Evolutionary conservation across 2,888 invertebrate species (phyloP).

Genomic region (Lapara coniferarum): DNA sequence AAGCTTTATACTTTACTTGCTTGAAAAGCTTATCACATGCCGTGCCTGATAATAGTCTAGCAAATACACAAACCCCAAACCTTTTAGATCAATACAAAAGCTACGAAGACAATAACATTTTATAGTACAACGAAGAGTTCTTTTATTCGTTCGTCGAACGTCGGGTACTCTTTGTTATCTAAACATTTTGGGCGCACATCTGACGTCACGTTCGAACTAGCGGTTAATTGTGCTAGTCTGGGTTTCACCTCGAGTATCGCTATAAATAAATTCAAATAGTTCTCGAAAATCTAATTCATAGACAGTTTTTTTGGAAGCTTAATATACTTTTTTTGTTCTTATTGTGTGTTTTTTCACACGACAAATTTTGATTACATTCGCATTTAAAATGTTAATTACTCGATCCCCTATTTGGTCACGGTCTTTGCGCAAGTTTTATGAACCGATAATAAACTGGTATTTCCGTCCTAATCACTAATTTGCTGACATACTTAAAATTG

Average conservation of each 20-base stretch:
- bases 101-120: slow-evolving; percentile 5
- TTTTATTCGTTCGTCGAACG: not conserved
- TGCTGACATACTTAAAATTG: slow-evolving; percentile 10
- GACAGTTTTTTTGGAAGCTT: too few relatives aligned
- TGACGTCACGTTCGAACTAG: not conserved
- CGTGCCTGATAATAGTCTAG: not conserved
- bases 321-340: too few relatives aligned
- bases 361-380: not conserved
- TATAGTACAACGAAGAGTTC: slow-evolving; percentile 1
- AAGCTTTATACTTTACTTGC: not conserved
- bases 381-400: not conserved
- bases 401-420: not conserved
- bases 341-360: too few relatives aligned
- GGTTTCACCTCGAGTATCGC: not conserved
- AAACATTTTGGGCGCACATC: not conserved
- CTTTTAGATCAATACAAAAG: not conserved
- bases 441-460: too few relatives aligned
- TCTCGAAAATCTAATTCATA: not conserved
- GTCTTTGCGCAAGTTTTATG: slow-evolving; percentile 3
- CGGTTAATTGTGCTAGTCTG: slow-evolving; percentile 6
- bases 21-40: not conserved
- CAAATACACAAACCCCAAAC: not conserved
- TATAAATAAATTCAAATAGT: not conserved
- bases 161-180: not conserved
- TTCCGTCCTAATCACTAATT: not conserved